Base-by-base conservation (phyloP, 2,888 invertebrate genomes). In the Epirrita christyi region DNA sequence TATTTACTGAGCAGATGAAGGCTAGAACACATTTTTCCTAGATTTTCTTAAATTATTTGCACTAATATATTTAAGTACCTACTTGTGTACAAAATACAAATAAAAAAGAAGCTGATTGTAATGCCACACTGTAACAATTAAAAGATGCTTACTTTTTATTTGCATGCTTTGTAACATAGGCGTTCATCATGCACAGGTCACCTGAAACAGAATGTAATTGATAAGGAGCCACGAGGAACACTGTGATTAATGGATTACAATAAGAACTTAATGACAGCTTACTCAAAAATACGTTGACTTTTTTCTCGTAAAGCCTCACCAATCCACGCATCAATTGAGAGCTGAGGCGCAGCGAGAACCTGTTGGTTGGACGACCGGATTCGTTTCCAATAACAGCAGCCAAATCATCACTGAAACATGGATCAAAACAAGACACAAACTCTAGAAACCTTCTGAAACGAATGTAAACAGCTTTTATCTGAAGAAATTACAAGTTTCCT, bases 281-380 rank as follows among this genome's bases (percentile, higher is more conserved):
- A 89, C 91, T 76, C 57, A 88, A 55, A 28, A 85, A 78, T 10
- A 82, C 63, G 1, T 76, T 73, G 13, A 79, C 86, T 78, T 91
- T 88, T 61, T 74, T 80, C 55, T 87, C 83, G 59, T 90, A 90
- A 15, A 91, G 69, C 58, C 87, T 77, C 2, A 81, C 86, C 46
- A 91, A 70, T 0, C 91, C 91, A 11, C 88, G 75, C 70, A 90
- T 70, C 13, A 91, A 73, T 59, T 89, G 88, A 11, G 90, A 90
- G 65, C 88, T 90, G 28, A 91, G 75, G 0, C 91, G 83, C 11
- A 91, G 75, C 1, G 91, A 91, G 71, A 89, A 91, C 55, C 90
- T 80, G 29, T 82, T 79, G 7, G 74, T 61, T 4, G 86, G 80
- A 2, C 82, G 81, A 1, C 91, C 90, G 0, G 91, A 90, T 64